phyloP scores from a whole-genome alignment of 1,140 invertebrate species.

The Epicauta chinensis region DNA sequence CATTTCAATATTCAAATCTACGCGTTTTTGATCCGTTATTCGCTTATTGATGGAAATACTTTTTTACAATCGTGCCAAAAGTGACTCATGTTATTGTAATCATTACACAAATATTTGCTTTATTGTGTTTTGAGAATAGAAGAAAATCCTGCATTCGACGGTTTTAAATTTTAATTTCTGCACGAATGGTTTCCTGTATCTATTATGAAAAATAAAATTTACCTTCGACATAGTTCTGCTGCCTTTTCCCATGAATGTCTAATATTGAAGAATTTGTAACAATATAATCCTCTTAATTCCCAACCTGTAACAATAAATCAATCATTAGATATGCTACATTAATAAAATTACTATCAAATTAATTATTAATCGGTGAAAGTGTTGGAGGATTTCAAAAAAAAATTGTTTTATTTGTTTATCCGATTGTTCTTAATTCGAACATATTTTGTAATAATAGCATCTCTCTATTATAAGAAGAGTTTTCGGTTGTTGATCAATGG shows the following conservation, averaged over 20 bases:
- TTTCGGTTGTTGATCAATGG: not conserved
- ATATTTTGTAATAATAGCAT: not conserved
- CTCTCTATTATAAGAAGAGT: not conserved
- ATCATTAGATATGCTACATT: no score
- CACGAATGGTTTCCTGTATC: no score
- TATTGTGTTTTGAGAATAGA: no score
- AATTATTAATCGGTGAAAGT: not conserved
- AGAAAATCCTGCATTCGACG: no score
- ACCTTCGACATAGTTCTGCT: conserved; percentile 90
- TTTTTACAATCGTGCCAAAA: no score
- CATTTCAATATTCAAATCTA: no score
- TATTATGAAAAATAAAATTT: no score
- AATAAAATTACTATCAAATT: conserved; percentile 20
- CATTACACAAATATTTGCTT: no score
- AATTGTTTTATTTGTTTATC: not conserved
- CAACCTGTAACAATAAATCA: conserved; percentile 64
- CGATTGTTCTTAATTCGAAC: not conserved
- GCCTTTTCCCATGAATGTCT: conserved; percentile 94
- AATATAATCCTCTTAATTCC: conserved; percentile 84
- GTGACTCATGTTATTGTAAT: conserved; percentile 12
- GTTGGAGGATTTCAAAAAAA: not conserved
- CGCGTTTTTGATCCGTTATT: no score
- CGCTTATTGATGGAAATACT: not conserved
- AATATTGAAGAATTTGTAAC: conserved; percentile 94
- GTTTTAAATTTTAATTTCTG: no score